Base-by-base conservation (phyloP, 2,888 invertebrate genomes). In the Spicauda simplicius region DNA sequence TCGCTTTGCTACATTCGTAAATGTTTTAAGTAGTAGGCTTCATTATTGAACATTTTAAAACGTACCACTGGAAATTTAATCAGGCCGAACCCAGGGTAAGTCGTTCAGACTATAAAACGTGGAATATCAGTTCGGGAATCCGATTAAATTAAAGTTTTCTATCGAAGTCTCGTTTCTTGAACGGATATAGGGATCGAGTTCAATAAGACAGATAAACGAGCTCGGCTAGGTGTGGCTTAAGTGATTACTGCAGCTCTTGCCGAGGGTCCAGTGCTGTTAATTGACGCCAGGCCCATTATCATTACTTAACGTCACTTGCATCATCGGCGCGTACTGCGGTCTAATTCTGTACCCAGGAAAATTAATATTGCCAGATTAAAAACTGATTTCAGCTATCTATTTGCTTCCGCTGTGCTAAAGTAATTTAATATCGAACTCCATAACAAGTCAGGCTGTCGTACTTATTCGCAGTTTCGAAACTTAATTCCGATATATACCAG, bases 201-300 rank as follows among this genome's bases (percentile, higher is more conserved):
- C 83, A 84, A 82, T 85, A 84, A 81, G 80, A 77, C 79, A 86
- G 87, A 91, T 86, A 86, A 86, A 91, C 82, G 84, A 83, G 77
- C 74, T 74, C 73, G 76, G 75, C 75, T 75, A 84, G 90, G 90
- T 78, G 89, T 80, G 90, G 86, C 85, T 83, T 90, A 90, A 91
- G 92, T 91, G 90, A 91, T 91, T 91, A 90, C 89, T 90, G 89
- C 90, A 88, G 90, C 86, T 83, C 82, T 85, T 80, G 74, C 71
- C 72, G 76, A 74, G 73, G 74, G 76, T 78, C 73, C 75, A 41
- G 59, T 78, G 73, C 73, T 73, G 71, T 70, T 79, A 79, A 75
- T 75, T 71, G 71, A 73, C 72, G 73, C 72, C 73, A 77, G 75
- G 71, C 77, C 25, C 76, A 76, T 73, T 74, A 74, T 73, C 74